phyloP scores from a whole-genome alignment of 2,888 invertebrate species.

The Homarus gammarus region DNA sequence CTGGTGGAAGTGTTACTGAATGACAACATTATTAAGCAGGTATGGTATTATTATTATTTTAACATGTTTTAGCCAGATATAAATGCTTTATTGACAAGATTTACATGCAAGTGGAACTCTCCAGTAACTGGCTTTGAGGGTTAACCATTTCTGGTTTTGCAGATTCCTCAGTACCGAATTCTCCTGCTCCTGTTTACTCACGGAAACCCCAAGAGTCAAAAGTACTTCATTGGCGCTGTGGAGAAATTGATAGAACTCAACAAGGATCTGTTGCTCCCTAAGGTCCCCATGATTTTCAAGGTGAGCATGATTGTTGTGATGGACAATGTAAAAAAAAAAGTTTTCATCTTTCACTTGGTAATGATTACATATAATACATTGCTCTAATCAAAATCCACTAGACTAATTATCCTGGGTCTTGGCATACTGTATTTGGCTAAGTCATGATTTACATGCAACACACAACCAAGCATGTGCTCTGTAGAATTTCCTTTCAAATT shows the following conservation, averaged over 20 bases:
- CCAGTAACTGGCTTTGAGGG: neutral
- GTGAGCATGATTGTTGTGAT: too few relatives aligned
- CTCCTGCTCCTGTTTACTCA: conserved; percentile 90
- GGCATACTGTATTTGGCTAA: too few relatives aligned
- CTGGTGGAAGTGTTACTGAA: conserved; percentile 91
- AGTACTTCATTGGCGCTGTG: conserved; percentile 95
- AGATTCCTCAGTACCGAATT: conserved; percentile 88
- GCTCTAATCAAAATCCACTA: too few relatives aligned
- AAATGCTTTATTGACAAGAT: neutral
- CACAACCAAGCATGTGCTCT: too few relatives aligned
- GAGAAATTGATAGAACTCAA: conserved; percentile 94
- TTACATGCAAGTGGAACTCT: neutral
- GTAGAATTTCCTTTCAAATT: too few relatives aligned
- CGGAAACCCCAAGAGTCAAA: conserved; percentile 90
- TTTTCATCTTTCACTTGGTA: too few relatives aligned
- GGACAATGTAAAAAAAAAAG: too few relatives aligned
- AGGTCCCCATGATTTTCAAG: conserved; percentile 93
- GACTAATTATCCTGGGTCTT: too few relatives aligned
- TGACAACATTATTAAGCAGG: conserved; percentile 82
- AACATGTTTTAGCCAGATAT: neutral
- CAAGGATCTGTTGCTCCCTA: conserved; percentile 88
- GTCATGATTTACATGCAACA: too few relatives aligned
- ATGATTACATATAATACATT: too few relatives aligned
- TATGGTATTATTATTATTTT: conserved; percentile 3
- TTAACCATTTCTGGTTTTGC: too few relatives aligned